Percentiles rank a stretch among this genome's conserved stretches.
These are phyloP conservation scores for Cantharis flavilabris DNA, from an alignment of 2,888 invertebrate species.

Conservation along the genomic window DNA sequence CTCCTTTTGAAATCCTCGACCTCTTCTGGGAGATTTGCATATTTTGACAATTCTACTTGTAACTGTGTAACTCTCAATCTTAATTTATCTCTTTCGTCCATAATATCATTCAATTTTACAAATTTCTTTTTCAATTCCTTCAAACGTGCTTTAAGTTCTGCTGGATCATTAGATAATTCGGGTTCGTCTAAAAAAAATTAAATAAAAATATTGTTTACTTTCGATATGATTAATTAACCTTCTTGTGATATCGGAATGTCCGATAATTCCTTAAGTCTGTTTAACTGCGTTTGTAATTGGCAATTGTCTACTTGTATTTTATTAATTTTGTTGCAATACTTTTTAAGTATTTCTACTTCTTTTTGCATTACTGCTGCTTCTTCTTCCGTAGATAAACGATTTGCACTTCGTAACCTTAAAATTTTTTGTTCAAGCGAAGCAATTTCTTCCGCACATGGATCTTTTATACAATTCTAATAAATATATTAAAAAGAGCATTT, in stretches of 20 bases:
- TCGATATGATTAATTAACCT: background rate
- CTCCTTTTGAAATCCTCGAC: slow-evolving; percentile 38
- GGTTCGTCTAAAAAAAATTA: background rate
- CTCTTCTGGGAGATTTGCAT: slow-evolving; percentile 40
- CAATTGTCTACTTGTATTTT: slow-evolving; percentile 46
- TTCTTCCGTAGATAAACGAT: slow-evolving; percentile 39
- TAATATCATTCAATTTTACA: background rate
- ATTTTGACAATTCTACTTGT: slow-evolving; percentile 37
- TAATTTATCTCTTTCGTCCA: slow-evolving; percentile 27
- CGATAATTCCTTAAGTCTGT: background rate
- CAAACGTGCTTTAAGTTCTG: background rate
- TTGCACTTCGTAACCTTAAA: slow-evolving; percentile 35
- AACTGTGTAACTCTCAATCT: slow-evolving; percentile 35
- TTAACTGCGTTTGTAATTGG: slow-evolving; percentile 35
- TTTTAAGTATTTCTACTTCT: slow-evolving; percentile 46
- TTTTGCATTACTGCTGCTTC: slow-evolving; percentile 44
- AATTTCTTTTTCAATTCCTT: background rate
- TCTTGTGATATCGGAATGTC: background rate
- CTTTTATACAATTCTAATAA: background rate
- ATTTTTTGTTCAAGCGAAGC: slow-evolving; percentile 43
- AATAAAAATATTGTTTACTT: background rate
- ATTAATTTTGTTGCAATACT: slow-evolving; percentile 46
- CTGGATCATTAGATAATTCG: slow-evolving; percentile 3
- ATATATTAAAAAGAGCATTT: background rate
- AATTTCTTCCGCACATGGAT: slow-evolving; percentile 36